A percentile compares a stretch with the other conserved stretches of the same genome.
Evolutionary conservation across 2,797 vertebrate genomes (phyloP).

Genomic region (Delichon dasypus): DNA sequence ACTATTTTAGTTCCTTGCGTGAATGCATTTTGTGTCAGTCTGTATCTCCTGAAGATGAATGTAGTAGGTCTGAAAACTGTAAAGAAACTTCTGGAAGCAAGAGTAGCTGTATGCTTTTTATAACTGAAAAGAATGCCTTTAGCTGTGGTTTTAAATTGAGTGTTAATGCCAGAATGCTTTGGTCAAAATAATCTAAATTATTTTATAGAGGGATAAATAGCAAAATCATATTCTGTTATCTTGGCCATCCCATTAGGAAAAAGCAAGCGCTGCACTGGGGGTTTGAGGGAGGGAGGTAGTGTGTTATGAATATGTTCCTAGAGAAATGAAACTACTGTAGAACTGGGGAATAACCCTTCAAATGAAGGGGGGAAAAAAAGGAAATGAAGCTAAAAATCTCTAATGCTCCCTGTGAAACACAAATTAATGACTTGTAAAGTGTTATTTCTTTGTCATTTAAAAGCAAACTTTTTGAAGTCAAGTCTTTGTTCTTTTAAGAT

Average conservation of each 20-base stretch:
- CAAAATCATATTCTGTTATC: neutral
- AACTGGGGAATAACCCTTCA: neutral
- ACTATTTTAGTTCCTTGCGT: neutral
- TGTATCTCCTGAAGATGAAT: neutral
- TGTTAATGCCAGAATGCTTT: neutral
- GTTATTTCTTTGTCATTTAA: neutral
- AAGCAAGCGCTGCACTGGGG: neutral
- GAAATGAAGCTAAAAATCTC: neutral
- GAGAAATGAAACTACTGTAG: neutral
- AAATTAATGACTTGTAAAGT: neutral
- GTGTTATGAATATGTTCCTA: neutral
- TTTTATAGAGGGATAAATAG: neutral
- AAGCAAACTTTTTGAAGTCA: neutral
- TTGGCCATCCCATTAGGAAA: neutral
- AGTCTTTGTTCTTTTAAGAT: neutral
- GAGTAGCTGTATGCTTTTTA: neutral
- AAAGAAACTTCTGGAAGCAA: neutral
- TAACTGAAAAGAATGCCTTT: neutral
- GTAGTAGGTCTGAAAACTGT: neutral
- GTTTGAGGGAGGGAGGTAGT: neutral
- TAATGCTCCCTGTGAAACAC: neutral
- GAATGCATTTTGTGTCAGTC: neutral
- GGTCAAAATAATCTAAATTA: neutral
- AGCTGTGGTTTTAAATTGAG: neutral
- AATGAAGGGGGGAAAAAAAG: accelerated